phyloP scores from a whole-genome alignment of 2,113 vertebrate genomes.

The Chinchilla lanigera region DNA sequence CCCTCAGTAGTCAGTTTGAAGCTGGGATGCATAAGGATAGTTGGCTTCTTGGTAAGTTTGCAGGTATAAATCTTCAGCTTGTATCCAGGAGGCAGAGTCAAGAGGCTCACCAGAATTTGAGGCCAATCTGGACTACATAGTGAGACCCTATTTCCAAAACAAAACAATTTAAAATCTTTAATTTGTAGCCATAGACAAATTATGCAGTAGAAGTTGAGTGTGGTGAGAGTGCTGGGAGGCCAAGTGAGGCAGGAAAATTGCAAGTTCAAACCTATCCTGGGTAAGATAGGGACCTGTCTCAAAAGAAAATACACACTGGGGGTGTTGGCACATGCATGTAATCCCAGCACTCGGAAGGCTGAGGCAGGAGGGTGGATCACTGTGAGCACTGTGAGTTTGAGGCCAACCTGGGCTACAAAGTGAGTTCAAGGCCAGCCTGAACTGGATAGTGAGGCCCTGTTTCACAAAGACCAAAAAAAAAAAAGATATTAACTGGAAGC shows the following conservation, averaged over 20 bases:
- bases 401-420: not conserved
- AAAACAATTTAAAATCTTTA: not conserved
- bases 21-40: constrained; percentile 88
- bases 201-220: not conserved
- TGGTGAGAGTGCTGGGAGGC: not conserved
- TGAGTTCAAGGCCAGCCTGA: not conserved
- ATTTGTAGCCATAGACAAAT: not conserved
- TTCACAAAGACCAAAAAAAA: not conserved
- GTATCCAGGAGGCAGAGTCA: not conserved
- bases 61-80: not conserved
- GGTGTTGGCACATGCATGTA: not conserved
- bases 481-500: not conserved
- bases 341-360: not conserved
- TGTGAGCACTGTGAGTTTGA: not conserved
- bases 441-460: not conserved
- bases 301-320: not conserved
- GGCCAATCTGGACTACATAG: not conserved
- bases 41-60: constrained; percentile 95
- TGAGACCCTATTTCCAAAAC: not conserved
- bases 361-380: not conserved
- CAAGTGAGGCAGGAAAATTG: not conserved
- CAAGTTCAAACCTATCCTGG: not conserved
- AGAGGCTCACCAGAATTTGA: not conserved
- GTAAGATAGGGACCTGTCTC: not conserved
- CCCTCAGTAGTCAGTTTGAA: constrained; percentile 89